Conservation (phyloP, 2,888 invertebrate genomes). For the Belgica antarctica region DNA sequence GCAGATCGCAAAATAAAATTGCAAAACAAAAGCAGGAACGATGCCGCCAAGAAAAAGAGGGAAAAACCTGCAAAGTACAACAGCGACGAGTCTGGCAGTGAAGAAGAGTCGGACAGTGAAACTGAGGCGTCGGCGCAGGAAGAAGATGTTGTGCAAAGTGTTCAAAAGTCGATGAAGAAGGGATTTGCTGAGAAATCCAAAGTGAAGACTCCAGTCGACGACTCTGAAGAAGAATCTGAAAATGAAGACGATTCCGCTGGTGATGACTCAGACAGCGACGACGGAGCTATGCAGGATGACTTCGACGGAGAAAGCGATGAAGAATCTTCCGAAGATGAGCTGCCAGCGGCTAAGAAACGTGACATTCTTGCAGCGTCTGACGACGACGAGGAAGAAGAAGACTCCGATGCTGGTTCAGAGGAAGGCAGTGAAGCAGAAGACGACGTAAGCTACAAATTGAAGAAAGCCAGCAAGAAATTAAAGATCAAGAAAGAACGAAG, state of each 20-base stretch:
- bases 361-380: conserved; percentile 42
- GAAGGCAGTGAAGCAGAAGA: conserved; percentile 50
- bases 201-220: conserved; percentile 46
- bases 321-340: conserved; percentile 46
- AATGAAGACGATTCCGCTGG: conserved; percentile 45
- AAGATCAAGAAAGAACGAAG: conserved; percentile 69
- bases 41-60: conserved; percentile 57
- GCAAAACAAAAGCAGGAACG: background rate
- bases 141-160: conserved; percentile 49
- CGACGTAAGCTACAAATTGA: conserved; percentile 78
- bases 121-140: conserved; percentile 52
- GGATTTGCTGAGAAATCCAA: conserved; percentile 46
- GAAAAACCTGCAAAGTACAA: conserved; percentile 46
- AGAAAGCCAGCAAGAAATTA: conserved; percentile 75
- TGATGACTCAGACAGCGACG: conserved; percentile 24
- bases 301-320: conserved; percentile 56
- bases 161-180: conserved; percentile 45
- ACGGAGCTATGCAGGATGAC: conserved; percentile 54
- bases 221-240: conserved; percentile 46
- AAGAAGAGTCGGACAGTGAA: conserved; percentile 49
- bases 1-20: conserved; percentile 45
- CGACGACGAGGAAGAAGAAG: conserved; percentile 47
- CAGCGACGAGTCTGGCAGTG: conserved; percentile 47
- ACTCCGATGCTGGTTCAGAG: conserved; percentile 49
- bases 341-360: conserved; percentile 44